phyloP scores from a whole-genome alignment of 35 echinoderm and acorn worm genomes.

The Lytechinus variegatus region DNA sequence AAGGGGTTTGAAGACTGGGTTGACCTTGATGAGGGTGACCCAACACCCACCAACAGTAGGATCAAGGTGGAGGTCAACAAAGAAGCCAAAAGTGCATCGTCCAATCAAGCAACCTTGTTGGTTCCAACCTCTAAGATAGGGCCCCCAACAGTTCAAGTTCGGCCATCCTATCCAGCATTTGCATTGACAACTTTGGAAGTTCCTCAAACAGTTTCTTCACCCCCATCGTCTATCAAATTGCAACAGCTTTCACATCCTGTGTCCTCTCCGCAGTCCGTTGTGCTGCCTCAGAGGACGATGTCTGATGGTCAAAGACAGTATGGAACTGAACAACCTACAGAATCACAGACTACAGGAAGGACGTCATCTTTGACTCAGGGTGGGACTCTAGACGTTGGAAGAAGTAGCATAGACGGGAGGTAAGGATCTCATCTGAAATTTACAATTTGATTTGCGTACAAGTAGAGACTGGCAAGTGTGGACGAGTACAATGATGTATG shows the following conservation, averaged over 20 bases:
- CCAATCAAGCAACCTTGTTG: not conserved
- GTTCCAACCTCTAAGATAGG: not conserved
- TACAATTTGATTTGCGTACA: too few species aligned
- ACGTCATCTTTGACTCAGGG: not conserved
- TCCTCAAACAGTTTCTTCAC: too few species aligned
- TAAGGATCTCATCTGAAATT: not conserved
- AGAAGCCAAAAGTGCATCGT: not conserved
- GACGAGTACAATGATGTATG: too few species aligned
- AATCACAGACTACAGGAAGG: too few species aligned
- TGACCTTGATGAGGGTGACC: conserved; percentile 59
- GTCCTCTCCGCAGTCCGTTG: not conserved
- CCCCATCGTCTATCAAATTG: too few species aligned
- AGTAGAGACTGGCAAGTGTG: too few species aligned
- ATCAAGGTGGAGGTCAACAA: conserved; percentile 33
- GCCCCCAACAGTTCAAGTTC: not conserved
- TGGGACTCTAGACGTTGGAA: not conserved
- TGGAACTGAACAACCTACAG: too few species aligned
- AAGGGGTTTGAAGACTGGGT: conserved; percentile 71
- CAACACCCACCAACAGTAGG: conserved; percentile 45
- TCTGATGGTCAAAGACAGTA: not conserved
- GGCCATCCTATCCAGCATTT: not conserved
- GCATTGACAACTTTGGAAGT: not conserved
- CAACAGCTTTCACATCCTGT: not conserved
- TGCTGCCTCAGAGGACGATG: not conserved
- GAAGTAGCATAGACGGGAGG: not conserved